Base-by-base conservation (phyloP, 2,888 invertebrate genomes). In the Meteorus cinctellus region DNA sequence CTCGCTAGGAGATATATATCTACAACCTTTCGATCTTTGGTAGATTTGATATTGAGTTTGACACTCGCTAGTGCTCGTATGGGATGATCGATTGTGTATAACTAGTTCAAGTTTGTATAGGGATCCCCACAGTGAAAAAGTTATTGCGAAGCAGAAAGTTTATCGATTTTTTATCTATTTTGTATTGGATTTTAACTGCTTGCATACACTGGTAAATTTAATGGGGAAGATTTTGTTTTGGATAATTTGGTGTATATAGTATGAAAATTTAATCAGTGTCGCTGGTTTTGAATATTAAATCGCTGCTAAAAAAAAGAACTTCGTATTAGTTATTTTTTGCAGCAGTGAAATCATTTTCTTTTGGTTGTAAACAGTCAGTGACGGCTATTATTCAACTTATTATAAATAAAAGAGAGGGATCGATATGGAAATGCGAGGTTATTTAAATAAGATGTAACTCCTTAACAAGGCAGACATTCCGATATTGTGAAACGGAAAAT, bases 1-100 rank as follows among this genome's bases (percentile, higher is more conserved):
- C 14, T 10, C 14, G n/a, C 4, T 16, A 16, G 2, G n/a, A 6
- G 19, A 48, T 55, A 24, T 55, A 55, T 31, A 74, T 60, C 45
- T 74, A 48, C 63, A 68, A 72, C 51, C 65, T 72, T 62, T 36
- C 65, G 55, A 55, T 55, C 55, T 55, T 55, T 55, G 8, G n/a
- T 19, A 19, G 19, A 19, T 19, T 55, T 19, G 4, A 55, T 55
- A 55, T 55, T 55, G n/a, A 24, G 2, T 55, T 24, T 55, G 55
- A 55, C 19, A 55, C 19, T 1, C 55, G 19, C 16, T 48, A 19
- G 19, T 19, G 6, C n/a, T 24, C 2, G 19, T 48, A 5, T 55
- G 10, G 19, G 24, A 55, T 55, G 55, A 55, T 24, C 19, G 55
- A 55, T 55, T 55, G 55, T 55, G 8, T 55, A n/a, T 55, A 55